Percentiles rank a stretch among this genome's conserved stretches.
phyloP scores from a whole-genome alignment of 2,113 vertebrate species.

The Cynoglossus semilaevis region DNA sequence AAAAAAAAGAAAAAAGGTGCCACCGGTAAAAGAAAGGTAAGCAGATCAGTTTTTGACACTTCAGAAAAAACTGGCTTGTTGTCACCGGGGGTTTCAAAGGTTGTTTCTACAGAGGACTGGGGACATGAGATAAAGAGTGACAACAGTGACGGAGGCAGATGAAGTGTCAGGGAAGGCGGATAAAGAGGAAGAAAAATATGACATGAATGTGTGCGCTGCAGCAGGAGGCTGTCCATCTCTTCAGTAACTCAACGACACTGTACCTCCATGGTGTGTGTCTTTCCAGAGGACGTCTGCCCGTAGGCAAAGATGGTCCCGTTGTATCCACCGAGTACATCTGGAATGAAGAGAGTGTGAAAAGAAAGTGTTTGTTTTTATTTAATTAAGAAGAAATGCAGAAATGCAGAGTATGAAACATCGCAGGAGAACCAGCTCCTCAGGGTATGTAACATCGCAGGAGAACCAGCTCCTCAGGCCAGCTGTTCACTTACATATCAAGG shows the following conservation, averaged over 20 bases:
- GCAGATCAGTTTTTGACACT: constrained; percentile 25
- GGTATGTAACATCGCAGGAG: neutral
- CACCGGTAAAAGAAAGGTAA: constrained; percentile 3
- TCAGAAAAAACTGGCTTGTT: constrained; percentile 35
- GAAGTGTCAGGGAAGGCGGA: constrained; percentile 17
- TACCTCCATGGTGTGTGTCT: constrained; percentile 97
- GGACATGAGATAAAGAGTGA: constrained; percentile 18
- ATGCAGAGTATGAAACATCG: neutral
- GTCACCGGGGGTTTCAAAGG: constrained; percentile 42
- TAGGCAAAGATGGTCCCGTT: constrained; percentile 96
- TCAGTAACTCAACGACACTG: constrained; percentile 52
- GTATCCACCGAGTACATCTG: constrained; percentile 90
- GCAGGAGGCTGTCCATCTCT: constrained; percentile 9
- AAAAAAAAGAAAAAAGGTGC: constrained; percentile 24
- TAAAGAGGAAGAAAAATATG: neutral
- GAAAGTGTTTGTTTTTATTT: constrained; percentile 10
- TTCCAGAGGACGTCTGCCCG: constrained; percentile 91
- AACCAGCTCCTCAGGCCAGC: too few species aligned
- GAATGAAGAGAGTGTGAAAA: constrained; percentile 6
- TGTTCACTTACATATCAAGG: too few species aligned
- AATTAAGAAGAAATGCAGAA: neutral
- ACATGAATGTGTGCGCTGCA: constrained; percentile 1
- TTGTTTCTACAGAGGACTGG: constrained; percentile 41
- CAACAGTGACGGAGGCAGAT: constrained; percentile 45
- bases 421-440: too few species aligned